Evolutionary conservation across 2,888 invertebrate species (phyloP).

Genomic region (Phyllotreta cruciferae): DNA sequence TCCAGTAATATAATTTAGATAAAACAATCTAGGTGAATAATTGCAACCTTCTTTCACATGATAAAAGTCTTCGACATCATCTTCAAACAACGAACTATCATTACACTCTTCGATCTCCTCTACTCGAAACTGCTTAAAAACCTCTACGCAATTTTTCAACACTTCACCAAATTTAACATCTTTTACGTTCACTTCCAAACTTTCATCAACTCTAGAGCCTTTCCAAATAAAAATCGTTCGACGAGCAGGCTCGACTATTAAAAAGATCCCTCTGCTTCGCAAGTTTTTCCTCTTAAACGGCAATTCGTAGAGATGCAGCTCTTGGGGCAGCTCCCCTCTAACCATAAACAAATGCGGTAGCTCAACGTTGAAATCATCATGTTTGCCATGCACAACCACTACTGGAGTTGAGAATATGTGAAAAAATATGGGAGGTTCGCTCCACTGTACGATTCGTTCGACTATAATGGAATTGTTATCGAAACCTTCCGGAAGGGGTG

Average conservation of each 20-base stretch:
- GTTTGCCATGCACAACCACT: slow-evolving; percentile 38
- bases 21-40: slow-evolving; percentile 46
- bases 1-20: slow-evolving; percentile 46
- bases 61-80: slow-evolving; percentile 26
- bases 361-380: slow-evolving; percentile 33
- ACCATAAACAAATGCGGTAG: slow-evolving; percentile 42
- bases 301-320: slow-evolving; percentile 48
- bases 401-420: slow-evolving; percentile 41
- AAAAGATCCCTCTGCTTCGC: slow-evolving; percentile 44
- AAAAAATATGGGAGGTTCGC: slow-evolving; percentile 48
- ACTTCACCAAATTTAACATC: slow-evolving; percentile 26
- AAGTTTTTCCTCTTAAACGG: slow-evolving; percentile 40
- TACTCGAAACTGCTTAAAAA: slow-evolving; percentile 38
- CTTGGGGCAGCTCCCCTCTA: slow-evolving; percentile 43
- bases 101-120: slow-evolving; percentile 38
- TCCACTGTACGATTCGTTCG: slow-evolving; percentile 47
- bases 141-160: slow-evolving; percentile 28
- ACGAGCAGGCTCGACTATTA: slow-evolving; percentile 39
- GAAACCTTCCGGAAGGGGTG: slow-evolving; percentile 45
- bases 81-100: slow-evolving; percentile 37
- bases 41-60: slow-evolving; percentile 20
- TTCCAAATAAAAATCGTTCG: slow-evolving; percentile 43
- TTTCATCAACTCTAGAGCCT: slow-evolving; percentile 32
- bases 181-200: slow-evolving; percentile 6
- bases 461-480: slow-evolving; percentile 44